Percentiles rank a stretch among this genome's conserved stretches.
Evolutionary conservation across 2,888 invertebrate species (phyloP).

Genomic region (Drosophila helvetica): DNA sequence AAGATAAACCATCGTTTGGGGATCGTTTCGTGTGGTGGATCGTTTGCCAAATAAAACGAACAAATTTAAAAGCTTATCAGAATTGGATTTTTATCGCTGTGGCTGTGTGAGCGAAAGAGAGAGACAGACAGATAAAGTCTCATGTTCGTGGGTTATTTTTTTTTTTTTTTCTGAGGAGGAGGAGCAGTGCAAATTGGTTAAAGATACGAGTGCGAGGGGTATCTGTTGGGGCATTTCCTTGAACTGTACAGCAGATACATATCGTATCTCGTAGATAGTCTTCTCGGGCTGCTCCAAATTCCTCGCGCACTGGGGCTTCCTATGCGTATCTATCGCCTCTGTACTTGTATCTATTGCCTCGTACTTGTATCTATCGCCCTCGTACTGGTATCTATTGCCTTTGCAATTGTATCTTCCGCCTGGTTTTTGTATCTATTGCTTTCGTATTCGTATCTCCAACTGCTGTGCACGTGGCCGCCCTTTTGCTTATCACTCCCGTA

Average conservation of each 20-base stretch:
- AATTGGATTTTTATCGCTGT: slow-evolving; percentile 51
- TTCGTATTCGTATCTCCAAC: slow-evolving; percentile 1
- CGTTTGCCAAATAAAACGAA: slow-evolving; percentile 57
- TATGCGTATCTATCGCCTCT: too few relatives aligned
- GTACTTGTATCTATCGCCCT: not conserved
- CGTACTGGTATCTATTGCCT: not conserved
- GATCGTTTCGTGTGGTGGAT: slow-evolving; percentile 45
- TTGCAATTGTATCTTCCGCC: not conserved
- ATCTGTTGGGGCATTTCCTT: slow-evolving; percentile 25
- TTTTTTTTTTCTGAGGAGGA: too few relatives aligned
- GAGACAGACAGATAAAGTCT: slow-evolving; percentile 20
- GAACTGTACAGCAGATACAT: slow-evolving; percentile 27
- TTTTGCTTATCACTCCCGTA: slow-evolving; percentile 35
- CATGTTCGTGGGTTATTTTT: not conserved
- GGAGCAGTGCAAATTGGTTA: slow-evolving; percentile 30
- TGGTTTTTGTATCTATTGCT: not conserved
- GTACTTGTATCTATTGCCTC: not conserved
- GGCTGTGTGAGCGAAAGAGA: not conserved
- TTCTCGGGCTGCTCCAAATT: slow-evolving; percentile 15
- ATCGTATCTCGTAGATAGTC: slow-evolving; percentile 19
- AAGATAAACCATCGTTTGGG: slow-evolving; percentile 48
- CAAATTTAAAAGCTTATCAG: slow-evolving; percentile 68
- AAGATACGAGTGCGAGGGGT: not conserved
- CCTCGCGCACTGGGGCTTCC: not conserved
- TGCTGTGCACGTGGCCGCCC: slow-evolving; percentile 28